These are phyloP conservation scores for Autographa gamma DNA, from an alignment of 2,888 invertebrate species.

Conservation along the genomic window DNA sequence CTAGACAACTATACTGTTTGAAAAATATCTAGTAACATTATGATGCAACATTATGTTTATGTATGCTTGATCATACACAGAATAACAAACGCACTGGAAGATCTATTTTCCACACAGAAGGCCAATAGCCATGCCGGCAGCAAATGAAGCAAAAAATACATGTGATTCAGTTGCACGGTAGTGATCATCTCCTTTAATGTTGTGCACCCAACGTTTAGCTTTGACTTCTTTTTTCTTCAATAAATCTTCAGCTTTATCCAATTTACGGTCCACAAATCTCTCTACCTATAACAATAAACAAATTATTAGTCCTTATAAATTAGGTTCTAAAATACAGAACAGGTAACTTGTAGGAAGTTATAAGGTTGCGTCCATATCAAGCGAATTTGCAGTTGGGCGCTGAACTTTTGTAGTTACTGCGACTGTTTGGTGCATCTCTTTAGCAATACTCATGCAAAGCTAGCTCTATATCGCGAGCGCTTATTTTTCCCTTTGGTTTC, in stretches of 20 bases:
- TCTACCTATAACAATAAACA: conserved; percentile 90
- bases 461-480: no score
- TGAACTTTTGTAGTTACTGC: no score
- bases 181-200: conserved; percentile 90
- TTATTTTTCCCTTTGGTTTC: no score
- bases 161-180: conserved; percentile 93
- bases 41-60: not conserved
- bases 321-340: not conserved
- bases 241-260: conserved; percentile 93
- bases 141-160: conserved; percentile 94
- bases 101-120: conserved; percentile 85
- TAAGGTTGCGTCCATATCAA: no score
- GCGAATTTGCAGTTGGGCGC: no score
- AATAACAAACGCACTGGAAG: not conserved
- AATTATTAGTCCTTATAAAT: not conserved
- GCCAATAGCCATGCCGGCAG: conserved; percentile 94
- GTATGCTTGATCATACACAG: not conserved
- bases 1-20: not conserved
- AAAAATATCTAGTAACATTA: not conserved
- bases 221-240: conserved; percentile 92
- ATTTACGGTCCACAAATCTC: conserved; percentile 93
- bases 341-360: no score
- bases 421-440: no score
- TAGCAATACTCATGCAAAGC: no score
- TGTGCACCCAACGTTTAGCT: conserved; percentile 93